Evolutionary conservation across 2,888 invertebrate genomes (phyloP).

Genomic region (Morpho helenor): DNA sequence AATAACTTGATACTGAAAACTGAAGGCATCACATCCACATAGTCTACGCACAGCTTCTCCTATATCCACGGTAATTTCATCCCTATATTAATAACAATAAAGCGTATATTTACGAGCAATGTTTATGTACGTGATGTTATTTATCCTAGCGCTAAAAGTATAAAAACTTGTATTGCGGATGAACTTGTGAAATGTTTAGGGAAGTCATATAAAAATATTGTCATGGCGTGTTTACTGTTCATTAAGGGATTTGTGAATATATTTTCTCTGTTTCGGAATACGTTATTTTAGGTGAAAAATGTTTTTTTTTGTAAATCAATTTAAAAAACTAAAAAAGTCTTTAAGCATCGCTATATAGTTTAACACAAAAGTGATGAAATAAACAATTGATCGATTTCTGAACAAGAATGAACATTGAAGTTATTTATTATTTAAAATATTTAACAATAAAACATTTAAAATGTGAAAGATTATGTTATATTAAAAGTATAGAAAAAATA

Average conservation of each 20-base stretch:
- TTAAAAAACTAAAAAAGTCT: too few species aligned
- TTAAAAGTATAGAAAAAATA: too few species aligned
- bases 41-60: background rate
- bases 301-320: too few species aligned
- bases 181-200: constrained; percentile 12
- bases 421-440: too few species aligned
- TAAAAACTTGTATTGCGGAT: constrained; percentile 13
- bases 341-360: too few species aligned
- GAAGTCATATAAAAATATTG: constrained; percentile 3
- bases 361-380: too few species aligned
- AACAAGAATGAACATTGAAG: too few species aligned
- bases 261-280: too few species aligned
- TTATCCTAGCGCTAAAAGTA: constrained; percentile 10
- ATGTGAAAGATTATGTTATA: too few species aligned
- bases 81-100: background rate
- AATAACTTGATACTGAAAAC: constrained; percentile 39
- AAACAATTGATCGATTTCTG: too few species aligned
- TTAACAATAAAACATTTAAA: too few species aligned
- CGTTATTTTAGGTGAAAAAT: too few species aligned
- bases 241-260: background rate
- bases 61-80: background rate
- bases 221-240: background rate
- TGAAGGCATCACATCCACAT: constrained; percentile 21
- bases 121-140: background rate
- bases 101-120: background rate